These are phyloP conservation scores for Halocaridina rubra DNA, from an alignment of 2,888 invertebrate genomes.

Conservation along the genomic window DNA sequence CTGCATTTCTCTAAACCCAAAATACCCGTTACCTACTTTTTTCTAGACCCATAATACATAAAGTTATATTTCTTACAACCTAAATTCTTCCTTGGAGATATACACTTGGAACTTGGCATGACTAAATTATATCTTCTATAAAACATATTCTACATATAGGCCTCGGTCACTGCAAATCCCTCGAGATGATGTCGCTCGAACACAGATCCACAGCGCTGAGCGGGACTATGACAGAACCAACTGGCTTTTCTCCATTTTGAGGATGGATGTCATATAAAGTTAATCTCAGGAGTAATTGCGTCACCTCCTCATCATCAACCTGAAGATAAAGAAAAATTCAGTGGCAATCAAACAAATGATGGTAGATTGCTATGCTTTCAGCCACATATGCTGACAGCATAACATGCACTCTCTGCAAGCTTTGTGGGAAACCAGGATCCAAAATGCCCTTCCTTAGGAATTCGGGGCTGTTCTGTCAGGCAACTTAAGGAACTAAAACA, in stretches of 20 bases:
- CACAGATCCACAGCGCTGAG: conserved; percentile 43
- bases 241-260: conserved; percentile 37
- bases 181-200: conserved; percentile 33
- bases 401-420: no score
- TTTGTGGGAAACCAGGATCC: background rate
- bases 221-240: conserved; percentile 51
- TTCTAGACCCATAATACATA: no score
- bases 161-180: conserved; percentile 54
- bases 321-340: background rate
- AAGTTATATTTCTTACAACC: no score
- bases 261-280: conserved; percentile 51
- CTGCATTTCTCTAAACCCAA: no score
- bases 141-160: no score
- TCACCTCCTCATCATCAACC: conserved; percentile 53
- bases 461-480: no score
- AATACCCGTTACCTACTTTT: no score
- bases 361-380: background rate
- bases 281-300: conserved; percentile 38
- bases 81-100: no score
- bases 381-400: background rate
- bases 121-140: no score
- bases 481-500: background rate
- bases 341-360: background rate
- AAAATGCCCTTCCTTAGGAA: background rate
- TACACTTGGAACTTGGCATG: no score